Base-by-base conservation (phyloP, 2,888 invertebrate genomes). In the Entomobrya proxima region DNA sequence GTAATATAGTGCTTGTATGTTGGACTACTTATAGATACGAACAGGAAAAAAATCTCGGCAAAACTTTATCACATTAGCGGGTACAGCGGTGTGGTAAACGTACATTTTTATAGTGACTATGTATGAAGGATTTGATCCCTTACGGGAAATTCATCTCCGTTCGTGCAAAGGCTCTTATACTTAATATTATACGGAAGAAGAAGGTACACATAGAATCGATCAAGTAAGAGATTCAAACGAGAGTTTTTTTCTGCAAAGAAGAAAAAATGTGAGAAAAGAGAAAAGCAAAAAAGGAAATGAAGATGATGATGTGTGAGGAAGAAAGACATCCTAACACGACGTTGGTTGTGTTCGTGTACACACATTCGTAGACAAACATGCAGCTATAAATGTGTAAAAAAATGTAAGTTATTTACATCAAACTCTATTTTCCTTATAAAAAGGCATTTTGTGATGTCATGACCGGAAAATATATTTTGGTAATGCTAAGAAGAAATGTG, bases 331-430 rank as follows among this genome's bases (percentile, higher is more conserved):
- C 47, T 47, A 5, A 4, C 2, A 15, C 47, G 27, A 55, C 9
- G 13, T 21, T 7, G 11, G 52, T 55, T 24, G 5, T 24, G 24
- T 55, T 11, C 27, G 21, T 21, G 11, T 21, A 24, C 24, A 55
- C 27, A 24, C 30, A 58, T 58, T 2, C 30, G 1, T 27, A 50
- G 50, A 13, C 18, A n/a, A 18, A 50, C 18, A 50, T 18, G 21
- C 11, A 52, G 18, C 4, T 50, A 52, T 52, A 52, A 52, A 52
- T 18, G 52, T 18, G 7, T 18, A 18, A 18, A 18, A n/a, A n/a
- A n/a, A n/a, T n/a, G n/a, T n/a, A n/a, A 58, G 58, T 58, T 58
- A 58, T 58, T 58, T 58, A 58, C 58, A 58, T 58, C 58, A 58
- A 58, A 58, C 58, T 30, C 24, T 32, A 30, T 4, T 21, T 58